phyloP scores from a whole-genome alignment of 1,140 invertebrate species.

The Drosophila lacteicornis region DNA sequence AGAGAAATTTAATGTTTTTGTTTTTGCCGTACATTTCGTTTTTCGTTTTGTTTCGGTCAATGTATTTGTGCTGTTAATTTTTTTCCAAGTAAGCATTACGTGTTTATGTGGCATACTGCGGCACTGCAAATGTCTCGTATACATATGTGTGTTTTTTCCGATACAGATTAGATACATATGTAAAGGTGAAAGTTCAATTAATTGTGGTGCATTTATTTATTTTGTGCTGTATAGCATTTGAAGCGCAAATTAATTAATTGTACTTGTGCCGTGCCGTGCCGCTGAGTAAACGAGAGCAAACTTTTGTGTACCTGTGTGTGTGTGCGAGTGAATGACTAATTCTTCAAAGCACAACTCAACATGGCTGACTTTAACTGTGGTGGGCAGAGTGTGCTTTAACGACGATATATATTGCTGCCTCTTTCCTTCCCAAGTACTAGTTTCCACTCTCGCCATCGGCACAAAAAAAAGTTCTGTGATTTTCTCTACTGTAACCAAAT shows the following conservation, averaged over 20 bases:
- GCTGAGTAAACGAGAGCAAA: slow-evolving; percentile 47
- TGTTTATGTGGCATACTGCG: slow-evolving; percentile 76
- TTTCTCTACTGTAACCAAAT: slow-evolving; percentile 17
- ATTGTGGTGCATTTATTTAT: slow-evolving; percentile 9
- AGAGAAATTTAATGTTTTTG: slow-evolving; percentile 17
- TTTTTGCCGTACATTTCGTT: slow-evolving; percentile 8
- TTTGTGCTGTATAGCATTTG: neutral
- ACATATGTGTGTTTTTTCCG: slow-evolving; percentile 13
- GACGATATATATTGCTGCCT: slow-evolving; percentile 36
- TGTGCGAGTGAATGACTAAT: slow-evolving; percentile 58
- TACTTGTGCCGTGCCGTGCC: slow-evolving; percentile 15
- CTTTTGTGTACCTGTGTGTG: slow-evolving; percentile 39
- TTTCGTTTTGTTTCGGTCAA: slow-evolving; percentile 11
- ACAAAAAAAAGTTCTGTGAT: slow-evolving; percentile 28
- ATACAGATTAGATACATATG: slow-evolving; percentile 11
- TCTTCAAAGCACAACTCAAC: slow-evolving; percentile 78
- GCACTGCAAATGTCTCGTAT: slow-evolving; percentile 7
- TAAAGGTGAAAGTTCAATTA: slow-evolving; percentile 15
- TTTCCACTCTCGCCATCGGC: slow-evolving; percentile 19
- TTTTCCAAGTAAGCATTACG: slow-evolving; percentile 28
- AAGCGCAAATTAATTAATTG: slow-evolving; percentile 22
- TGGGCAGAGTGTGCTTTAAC: slow-evolving; percentile 40
- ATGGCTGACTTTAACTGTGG: slow-evolving; percentile 75
- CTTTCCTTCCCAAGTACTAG: slow-evolving; percentile 30
- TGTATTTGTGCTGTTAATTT: slow-evolving; percentile 13